These are phyloP conservation scores for Naso thynnoides DNA, from an alignment of 2,797 vertebrate species.

Conservation along the genomic window DNA sequence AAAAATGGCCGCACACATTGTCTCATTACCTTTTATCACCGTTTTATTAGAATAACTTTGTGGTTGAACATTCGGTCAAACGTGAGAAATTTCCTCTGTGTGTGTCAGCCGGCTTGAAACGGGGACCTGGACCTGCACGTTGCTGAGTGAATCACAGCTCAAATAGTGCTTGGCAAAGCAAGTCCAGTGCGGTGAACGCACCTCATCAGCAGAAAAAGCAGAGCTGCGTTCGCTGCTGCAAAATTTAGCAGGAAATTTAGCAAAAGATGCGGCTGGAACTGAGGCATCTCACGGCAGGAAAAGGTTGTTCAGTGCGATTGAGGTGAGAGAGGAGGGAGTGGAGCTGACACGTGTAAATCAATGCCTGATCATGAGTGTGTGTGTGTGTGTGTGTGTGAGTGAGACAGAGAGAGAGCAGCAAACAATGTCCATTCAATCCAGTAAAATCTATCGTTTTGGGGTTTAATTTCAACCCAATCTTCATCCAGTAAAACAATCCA, in stretches of 20 bases:
- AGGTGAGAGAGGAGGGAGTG: slow-evolving; percentile 48
- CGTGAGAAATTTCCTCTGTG: slow-evolving; percentile 64
- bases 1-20: slow-evolving; percentile 69
- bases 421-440: slow-evolving; percentile 28
- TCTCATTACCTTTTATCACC: slow-evolving; percentile 60
- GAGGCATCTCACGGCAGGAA: slow-evolving; percentile 20
- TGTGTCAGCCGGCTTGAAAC: slow-evolving; percentile 49
- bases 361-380: slow-evolving; percentile 53
- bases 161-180: slow-evolving; percentile 80
- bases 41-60: slow-evolving; percentile 67
- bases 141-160: slow-evolving; percentile 74
- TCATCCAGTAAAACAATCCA: neutral
- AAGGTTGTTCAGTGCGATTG: slow-evolving; percentile 47
- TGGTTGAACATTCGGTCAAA: slow-evolving; percentile 41
- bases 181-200: slow-evolving; percentile 53
- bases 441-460: neutral
- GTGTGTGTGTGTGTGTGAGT: slow-evolving; percentile 35
- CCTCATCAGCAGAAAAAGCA: slow-evolving; percentile 76
- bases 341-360: slow-evolving; percentile 69
- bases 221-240: slow-evolving; percentile 69
- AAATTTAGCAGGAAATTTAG: slow-evolving; percentile 73
- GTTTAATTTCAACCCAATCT: neutral
- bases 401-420: slow-evolving; percentile 1
- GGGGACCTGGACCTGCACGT: slow-evolving; percentile 54
- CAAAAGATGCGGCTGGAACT: slow-evolving; percentile 62